phyloP scores from a whole-genome alignment of 2,113 vertebrate species.

The Halcyon senegalensis region DNA sequence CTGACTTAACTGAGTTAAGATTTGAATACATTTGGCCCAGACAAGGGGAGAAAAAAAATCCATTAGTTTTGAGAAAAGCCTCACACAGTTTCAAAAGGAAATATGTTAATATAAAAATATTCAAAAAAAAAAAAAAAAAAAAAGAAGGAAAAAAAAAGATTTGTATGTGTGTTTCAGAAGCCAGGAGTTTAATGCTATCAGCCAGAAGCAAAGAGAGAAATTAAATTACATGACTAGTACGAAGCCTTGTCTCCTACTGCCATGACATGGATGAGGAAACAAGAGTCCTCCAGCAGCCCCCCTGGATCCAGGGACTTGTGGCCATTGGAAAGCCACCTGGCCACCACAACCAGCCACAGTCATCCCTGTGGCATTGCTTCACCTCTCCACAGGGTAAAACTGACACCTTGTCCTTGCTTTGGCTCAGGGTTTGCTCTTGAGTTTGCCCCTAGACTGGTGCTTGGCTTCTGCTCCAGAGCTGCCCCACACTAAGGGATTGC shows the following conservation, averaged over 20 bases:
- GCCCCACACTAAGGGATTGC: rapidly evolving
- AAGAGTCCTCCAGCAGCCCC: background rate
- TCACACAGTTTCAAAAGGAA: slow-evolving; percentile 80
- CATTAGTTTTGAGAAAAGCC: slow-evolving; percentile 83
- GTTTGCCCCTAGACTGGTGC: background rate
- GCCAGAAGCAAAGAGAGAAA: slow-evolving; percentile 70
- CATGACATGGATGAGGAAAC: background rate
- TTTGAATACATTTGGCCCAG: slow-evolving; percentile 83
- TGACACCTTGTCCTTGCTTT: background rate
- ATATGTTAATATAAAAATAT: slow-evolving; percentile 77
- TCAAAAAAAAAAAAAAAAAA: background rate
- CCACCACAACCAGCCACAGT: rapidly evolving
- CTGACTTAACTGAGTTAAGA: slow-evolving; percentile 79
- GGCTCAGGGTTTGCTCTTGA: rapidly evolving
- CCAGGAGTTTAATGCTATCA: slow-evolving; percentile 58
- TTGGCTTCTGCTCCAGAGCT: background rate
- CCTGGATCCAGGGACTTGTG: background rate
- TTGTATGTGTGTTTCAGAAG: slow-evolving; percentile 56
- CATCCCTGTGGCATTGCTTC: background rate
- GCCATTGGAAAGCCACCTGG: background rate
- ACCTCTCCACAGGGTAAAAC: background rate
- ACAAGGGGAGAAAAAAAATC: slow-evolving; percentile 73
- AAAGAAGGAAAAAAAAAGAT: background rate
- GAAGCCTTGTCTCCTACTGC: slow-evolving; percentile 6
- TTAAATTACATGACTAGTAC: slow-evolving; percentile 54